Evolutionary conservation across 1,140 invertebrate genomes (phyloP).

Genomic region (Heterodera schachtii): DNA sequence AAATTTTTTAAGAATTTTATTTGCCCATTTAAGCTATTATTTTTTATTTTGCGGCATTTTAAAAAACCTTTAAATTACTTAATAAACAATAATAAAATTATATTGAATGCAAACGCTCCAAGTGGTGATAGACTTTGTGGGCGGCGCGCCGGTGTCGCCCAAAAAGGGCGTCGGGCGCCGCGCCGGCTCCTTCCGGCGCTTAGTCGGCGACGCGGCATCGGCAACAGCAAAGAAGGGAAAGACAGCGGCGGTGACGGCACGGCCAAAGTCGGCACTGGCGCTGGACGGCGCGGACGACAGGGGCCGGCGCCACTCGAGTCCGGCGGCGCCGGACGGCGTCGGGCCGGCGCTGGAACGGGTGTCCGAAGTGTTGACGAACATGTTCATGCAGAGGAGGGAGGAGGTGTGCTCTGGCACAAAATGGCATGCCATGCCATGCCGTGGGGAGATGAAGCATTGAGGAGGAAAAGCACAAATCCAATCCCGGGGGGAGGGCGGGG

Average conservation of each 20-base stretch:
- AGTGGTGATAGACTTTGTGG: too few relatives aligned
- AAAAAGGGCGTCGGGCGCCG: background rate
- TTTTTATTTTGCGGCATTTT: too few relatives aligned
- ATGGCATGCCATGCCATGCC: too few relatives aligned
- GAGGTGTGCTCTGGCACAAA: background rate
- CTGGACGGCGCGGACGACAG: slow-evolving; percentile 2
- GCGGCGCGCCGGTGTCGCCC: too few relatives aligned
- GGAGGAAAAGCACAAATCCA: background rate
- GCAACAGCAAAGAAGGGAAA: background rate
- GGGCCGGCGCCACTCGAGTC: slow-evolving; percentile 21
- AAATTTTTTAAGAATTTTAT: too few relatives aligned
- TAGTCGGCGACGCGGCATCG: background rate
- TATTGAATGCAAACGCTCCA: background rate
- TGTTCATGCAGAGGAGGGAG: background rate
- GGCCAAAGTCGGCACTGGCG: slow-evolving; percentile 10
- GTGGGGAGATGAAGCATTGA: background rate
- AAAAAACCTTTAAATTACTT: too few relatives aligned
- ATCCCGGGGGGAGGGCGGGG: background rate
- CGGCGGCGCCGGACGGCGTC: slow-evolving; percentile 9
- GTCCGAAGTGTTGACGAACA: slow-evolving; percentile 10
- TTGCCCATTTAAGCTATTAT: too few relatives aligned
- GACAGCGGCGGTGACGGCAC: background rate
- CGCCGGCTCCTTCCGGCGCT: background rate
- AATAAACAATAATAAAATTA: too few relatives aligned
- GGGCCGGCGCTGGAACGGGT: slow-evolving; percentile 20